Conservation (phyloP, 2,888 invertebrate genomes). For the Ochropleura plecta region DNA sequence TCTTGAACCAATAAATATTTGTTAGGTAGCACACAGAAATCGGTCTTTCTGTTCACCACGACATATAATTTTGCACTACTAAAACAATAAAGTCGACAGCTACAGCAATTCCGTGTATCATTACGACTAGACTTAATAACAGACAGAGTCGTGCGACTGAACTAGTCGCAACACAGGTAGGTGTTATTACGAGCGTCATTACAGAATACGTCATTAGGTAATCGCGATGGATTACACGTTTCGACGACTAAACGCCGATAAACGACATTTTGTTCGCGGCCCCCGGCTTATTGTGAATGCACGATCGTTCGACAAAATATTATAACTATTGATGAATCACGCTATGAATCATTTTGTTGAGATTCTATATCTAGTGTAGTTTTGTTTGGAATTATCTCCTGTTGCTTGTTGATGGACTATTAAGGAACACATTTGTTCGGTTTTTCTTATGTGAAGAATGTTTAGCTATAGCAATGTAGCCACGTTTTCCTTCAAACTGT, state of each 20-base stretch:
- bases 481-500: slow-evolving; percentile 31
- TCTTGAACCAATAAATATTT: too few relatives aligned
- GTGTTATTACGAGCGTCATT: slow-evolving; percentile 73
- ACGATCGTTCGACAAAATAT: slow-evolving; percentile 52
- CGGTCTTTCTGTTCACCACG: background rate
- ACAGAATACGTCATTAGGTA: slow-evolving; percentile 82
- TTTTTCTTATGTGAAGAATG: slow-evolving; percentile 7
- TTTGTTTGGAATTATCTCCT: background rate
- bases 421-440: slow-evolving; percentile 15
- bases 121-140: slow-evolving; percentile 32
- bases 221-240: slow-evolving; percentile 82
- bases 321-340: slow-evolving; percentile 61
- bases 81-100: slow-evolving; percentile 4
- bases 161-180: slow-evolving; percentile 54
- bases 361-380: slow-evolving; percentile 34
- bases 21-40: background rate
- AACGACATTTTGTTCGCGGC: slow-evolving; percentile 76
- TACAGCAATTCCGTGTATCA: slow-evolving; percentile 27
- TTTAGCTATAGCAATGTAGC: background rate
- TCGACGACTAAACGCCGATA: slow-evolving; percentile 86
- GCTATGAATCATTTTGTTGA: slow-evolving; percentile 39
- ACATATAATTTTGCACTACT: slow-evolving; percentile 9
- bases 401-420: background rate
- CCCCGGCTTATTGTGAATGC: slow-evolving; percentile 64
- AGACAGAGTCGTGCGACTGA: slow-evolving; percentile 38